Conservation (phyloP, 2,888 invertebrate species). For the Dorcus hopei region DNA sequence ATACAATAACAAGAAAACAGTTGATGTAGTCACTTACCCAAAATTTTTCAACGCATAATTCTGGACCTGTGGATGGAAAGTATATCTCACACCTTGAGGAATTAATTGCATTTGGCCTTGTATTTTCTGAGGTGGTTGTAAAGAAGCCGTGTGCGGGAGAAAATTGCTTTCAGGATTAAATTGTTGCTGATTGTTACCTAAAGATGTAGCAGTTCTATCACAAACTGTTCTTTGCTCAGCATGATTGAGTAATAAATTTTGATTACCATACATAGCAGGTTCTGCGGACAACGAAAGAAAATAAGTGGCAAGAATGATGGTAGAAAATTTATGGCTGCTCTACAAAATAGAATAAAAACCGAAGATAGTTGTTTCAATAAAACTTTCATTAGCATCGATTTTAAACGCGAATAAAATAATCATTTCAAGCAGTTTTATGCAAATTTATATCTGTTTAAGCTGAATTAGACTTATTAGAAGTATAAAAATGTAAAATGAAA, state of each 20-base stretch:
- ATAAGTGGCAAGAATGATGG: background rate
- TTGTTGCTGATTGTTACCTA: conserved; percentile 22
- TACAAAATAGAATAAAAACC: too few species aligned
- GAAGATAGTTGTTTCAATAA: too few species aligned
- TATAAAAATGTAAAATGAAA: too few species aligned
- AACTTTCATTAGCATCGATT: too few species aligned
- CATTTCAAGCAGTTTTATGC: too few species aligned
- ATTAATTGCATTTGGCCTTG: conserved; percentile 6
- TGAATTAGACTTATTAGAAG: too few species aligned
- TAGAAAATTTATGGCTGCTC: too few species aligned
- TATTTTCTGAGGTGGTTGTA: conserved; percentile 6
- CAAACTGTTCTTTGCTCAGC: conserved; percentile 32
- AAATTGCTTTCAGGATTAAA: conserved; percentile 12
- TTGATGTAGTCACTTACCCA: conserved; percentile 1
- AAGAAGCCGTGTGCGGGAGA: conserved; percentile 11
- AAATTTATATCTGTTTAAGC: too few species aligned
- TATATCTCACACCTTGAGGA: conserved; percentile 23
- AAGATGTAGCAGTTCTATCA: conserved; percentile 31
- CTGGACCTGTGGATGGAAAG: conserved; percentile 18
- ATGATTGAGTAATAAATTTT: conserved; percentile 33
- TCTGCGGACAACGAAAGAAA: conserved; percentile 19
- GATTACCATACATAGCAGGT: conserved; percentile 29
- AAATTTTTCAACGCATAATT: conserved; percentile 6
- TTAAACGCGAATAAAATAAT: too few species aligned
- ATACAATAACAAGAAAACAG: too few species aligned